Evolutionary conservation across 2,888 invertebrate species (phyloP), one percentile per base, ranked within the genome.

Genomic region (Drosophila paramelanica): DNA sequence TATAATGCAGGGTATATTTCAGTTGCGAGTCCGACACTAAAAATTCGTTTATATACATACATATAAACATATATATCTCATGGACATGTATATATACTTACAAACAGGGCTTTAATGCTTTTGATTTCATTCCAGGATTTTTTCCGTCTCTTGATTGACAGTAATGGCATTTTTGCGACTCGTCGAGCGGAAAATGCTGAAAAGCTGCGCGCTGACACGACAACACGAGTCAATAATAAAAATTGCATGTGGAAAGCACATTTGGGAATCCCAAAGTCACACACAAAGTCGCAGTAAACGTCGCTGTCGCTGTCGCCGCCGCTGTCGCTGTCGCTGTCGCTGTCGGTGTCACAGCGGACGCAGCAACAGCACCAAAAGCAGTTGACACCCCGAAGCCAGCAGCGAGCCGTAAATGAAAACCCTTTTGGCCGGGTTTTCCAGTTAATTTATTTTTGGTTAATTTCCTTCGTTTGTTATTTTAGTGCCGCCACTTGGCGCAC

Each of bases 131-230:
- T 71, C 59, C 56, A 62, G 75, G 65, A 75, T 81, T 77, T 75
- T 70, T 70, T 49, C 69, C 66, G 58, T 47, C 78, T 73, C 83
- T 86, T 82, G 88, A 82, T 82, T 88, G 81, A 86, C 81, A 82
- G 88, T 83, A 88, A 88, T 86, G 82, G 87, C 87, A 89, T 88
- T 88, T 83, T 83, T 87, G 84, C 87, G 87, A 83, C 87, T 83
- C 87, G 84, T 74, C 84, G 81, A 71, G 77, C 89, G 84, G 89
- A 89, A 83, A 83, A 83, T 77, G 81, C 75, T 88, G 87, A 83
- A 87, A 88, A 83, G 83, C 89, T 77, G 85, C 70, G 71, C 61
- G 74, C 69, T 83, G 81, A 87, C 83, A 83, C 89, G 83, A 86
- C 81, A 81, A 67, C 82, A 76, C 65, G 79, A 83, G 81, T 83